phyloP scores from a whole-genome alignment of 2,888 invertebrate genomes.

The Drosophila kuntzei region DNA sequence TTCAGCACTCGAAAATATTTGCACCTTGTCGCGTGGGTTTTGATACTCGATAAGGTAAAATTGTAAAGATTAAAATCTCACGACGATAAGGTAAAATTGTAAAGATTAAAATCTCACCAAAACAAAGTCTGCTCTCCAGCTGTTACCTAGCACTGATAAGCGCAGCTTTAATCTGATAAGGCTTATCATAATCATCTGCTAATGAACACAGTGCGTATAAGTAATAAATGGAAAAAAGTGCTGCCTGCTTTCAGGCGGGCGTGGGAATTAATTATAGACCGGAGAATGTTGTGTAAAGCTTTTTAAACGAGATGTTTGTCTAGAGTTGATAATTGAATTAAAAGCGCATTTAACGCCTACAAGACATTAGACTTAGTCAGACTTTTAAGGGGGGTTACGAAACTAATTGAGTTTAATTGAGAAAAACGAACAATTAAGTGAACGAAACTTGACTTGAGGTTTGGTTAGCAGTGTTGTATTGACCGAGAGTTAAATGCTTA shows the following conservation, averaged over 20 bases:
- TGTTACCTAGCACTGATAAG: slow-evolving; percentile 23
- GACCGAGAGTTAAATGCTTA: slow-evolving; percentile 56
- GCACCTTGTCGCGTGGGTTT: slow-evolving; percentile 23
- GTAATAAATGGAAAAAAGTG: neutral
- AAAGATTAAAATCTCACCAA: slow-evolving; percentile 3
- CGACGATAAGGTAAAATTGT: slow-evolving; percentile 23
- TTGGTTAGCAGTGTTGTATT: slow-evolving; percentile 18
- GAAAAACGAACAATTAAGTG: slow-evolving; percentile 69
- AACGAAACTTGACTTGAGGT: slow-evolving; percentile 29
- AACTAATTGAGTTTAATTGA: slow-evolving; percentile 77
- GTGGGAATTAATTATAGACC: slow-evolving; percentile 27
- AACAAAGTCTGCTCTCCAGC: neutral
- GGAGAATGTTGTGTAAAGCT: slow-evolving; percentile 3
- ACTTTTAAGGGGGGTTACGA: slow-evolving; percentile 10
- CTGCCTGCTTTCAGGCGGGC: slow-evolving; percentile 55
- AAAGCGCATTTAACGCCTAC: slow-evolving; percentile 72
- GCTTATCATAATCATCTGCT: neutral
- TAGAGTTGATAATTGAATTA: slow-evolving; percentile 71
- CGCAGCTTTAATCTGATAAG: slow-evolving; percentile 2
- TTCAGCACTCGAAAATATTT: slow-evolving; percentile 47
- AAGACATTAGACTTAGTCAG: slow-evolving; percentile 33
- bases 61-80: slow-evolving; percentile 5
- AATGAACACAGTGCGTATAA: neutral
- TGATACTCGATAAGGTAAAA: slow-evolving; percentile 20
- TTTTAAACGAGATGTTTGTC: slow-evolving; percentile 24